Base-by-base conservation (phyloP, 1,140 invertebrate genomes). In the Platyscapa corneri region DNA sequence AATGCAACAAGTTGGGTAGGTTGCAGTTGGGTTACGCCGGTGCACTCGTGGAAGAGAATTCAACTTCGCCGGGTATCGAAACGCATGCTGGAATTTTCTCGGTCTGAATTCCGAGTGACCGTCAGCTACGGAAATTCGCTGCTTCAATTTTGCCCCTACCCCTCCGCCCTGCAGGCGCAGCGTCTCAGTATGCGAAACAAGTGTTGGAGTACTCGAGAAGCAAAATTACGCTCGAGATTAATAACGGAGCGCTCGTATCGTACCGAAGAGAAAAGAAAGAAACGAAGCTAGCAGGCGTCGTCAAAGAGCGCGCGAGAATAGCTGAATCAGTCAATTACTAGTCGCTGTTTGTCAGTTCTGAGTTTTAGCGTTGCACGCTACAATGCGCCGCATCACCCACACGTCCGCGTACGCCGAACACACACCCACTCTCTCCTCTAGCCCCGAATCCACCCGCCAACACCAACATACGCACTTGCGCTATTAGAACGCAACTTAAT, bases 321-420 rank as follows among this genome's bases (percentile, higher is more conserved):
- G 89, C 86, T 91, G 88, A 91, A 93, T 93, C 92, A 93, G 92
- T 93, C 93, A 93, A 92, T 93, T 92, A 91, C 93, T 93, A 93
- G 93, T 93, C 93, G 85, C 81, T 80, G 74, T 83, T 91, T 90
- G 89, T 92, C 92, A 90, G 88, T 92, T 91, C 87, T 90, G 87
- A 91, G 87, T 91, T 91, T 82, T 86, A 70, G n/a, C 39, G 49
- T 85, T 42, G 72, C 72, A 49, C 32, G 39, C 37, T 16, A 53
- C 30, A 77, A 30, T 23, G 16, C 53, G 75, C 30, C 70, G 80
- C 20, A 70, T 18, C 42, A 70, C 60, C 49, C 8, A 60, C 56
- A 67, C 70, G 39, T n/a, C 18, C 32, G 74, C 27, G 37, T 20
- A 23, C 7, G 32, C n/a, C 32, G 27, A 85, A 49, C 32, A 32